phyloP scores from a whole-genome alignment of 2,888 invertebrate genomes.

The Limnephilus marmoratus region DNA sequence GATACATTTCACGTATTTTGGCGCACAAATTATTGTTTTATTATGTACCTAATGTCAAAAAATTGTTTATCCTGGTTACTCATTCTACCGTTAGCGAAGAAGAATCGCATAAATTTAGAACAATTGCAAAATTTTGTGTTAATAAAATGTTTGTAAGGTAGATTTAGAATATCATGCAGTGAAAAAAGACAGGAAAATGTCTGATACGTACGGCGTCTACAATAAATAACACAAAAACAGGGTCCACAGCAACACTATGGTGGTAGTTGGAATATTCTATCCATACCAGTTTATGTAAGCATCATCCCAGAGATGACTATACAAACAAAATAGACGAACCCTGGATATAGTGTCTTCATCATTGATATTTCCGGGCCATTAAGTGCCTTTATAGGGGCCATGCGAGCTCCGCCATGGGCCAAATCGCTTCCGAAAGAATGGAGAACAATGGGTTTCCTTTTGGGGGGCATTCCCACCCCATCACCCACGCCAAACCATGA shows the following conservation, averaged over 20 bases:
- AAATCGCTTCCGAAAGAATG: constrained; percentile 66
- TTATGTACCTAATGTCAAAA: too few relatives aligned
- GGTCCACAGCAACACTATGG: constrained; percentile 7
- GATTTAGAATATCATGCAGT: not conserved
- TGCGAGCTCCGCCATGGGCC: constrained; percentile 62
- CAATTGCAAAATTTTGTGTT: too few relatives aligned
- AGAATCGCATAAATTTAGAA: too few relatives aligned
- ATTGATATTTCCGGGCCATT: constrained; percentile 67
- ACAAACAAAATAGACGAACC: constrained; percentile 66
- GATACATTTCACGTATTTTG: too few relatives aligned
- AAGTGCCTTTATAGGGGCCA: constrained; percentile 64
- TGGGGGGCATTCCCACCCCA: constrained; percentile 38
- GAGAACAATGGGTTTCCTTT: constrained; percentile 60
- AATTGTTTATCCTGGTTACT: too few relatives aligned
- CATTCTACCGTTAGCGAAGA: too few relatives aligned
- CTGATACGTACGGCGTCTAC: not conserved
- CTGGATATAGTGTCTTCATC: constrained; percentile 66
- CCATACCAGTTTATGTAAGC: constrained; percentile 44
- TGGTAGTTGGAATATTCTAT: not conserved
- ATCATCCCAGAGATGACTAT: constrained; percentile 55
- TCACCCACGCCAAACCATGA: not conserved
- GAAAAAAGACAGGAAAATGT: not conserved
- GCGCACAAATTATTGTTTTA: too few relatives aligned
- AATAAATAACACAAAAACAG: constrained; percentile 38
- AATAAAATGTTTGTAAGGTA: not conserved